Base-by-base conservation (phyloP, 53 echinoderm and acorn worm species). In the Henricia sp. region DNA sequence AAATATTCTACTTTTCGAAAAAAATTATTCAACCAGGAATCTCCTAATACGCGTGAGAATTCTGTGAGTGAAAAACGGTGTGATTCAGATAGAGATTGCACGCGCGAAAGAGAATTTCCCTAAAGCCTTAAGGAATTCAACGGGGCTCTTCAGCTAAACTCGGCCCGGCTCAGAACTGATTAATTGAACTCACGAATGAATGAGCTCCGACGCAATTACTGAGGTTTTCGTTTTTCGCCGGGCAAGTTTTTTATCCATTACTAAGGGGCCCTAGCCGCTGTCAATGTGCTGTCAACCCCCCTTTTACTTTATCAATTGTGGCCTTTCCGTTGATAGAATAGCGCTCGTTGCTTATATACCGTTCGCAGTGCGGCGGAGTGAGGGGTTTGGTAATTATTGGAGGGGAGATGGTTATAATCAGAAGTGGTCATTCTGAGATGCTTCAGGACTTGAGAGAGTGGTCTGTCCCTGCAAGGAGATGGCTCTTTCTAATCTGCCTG, bases 151-250 rank as follows among this genome's bases (percentile, higher is more conserved):
- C 46, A 50, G 19, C 44, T 52, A 39, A 72, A 32, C n/a, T 17
- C 5, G n/a, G 43, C 5, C 9, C 28, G 51, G 20, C 26, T 21
- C 32, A 12, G 51, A 29, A 33, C 52, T 72, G 72, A 72, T 72
- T 72, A 72, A 72, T 72, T 72, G 51, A 39, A 72, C 72, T 72
- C 50, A 50, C 73, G 36, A 73, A 26, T 54, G 41, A 23, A 21
- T 1, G 14, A 53, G 32, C 37, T 30, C n/a, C 34, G 36, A 52
- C 34, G 73, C 53, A 52, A 54, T 73, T 52, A 73, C 73, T 35
- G 38, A 53, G 42, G 20, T 23, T 36, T 34, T 23, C 21, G 29
- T 73, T 50, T 29, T 54, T 12, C 51, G 53, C 4, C 36, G 53
- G 33, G 36, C 52, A 52, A 73, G 13, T 24, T 73, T 37, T 73